A percentile compares a stretch with the other conserved stretches of the same genome.
These are phyloP conservation scores for Sarcophilus harrisii DNA, from an alignment of 2,797 vertebrate genomes.

Conservation along the genomic window DNA sequence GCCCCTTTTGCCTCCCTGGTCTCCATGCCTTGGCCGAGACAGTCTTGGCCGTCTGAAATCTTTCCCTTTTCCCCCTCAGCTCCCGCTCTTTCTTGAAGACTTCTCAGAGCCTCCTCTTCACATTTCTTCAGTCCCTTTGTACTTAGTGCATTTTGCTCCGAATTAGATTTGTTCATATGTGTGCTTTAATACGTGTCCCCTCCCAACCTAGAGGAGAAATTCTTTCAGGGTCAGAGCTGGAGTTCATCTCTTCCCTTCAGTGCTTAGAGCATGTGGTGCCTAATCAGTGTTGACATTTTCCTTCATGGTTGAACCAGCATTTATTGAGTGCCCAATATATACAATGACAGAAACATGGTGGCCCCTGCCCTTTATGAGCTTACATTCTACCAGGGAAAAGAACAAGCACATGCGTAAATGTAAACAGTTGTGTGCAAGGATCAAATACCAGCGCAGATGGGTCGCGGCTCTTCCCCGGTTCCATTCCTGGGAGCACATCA, in stretches of 20 bases:
- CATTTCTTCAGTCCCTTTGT: not conserved
- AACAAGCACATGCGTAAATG: not conserved
- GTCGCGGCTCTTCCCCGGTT: not conserved
- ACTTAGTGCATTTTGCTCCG: not conserved
- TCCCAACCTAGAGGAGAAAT: not conserved
- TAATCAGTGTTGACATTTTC: not conserved
- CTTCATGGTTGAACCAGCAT: not conserved
- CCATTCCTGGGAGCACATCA: not conserved
- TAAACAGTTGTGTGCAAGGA: not conserved
- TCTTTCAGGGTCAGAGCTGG: not conserved
- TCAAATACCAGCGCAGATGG: not conserved
- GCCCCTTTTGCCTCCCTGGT: not conserved
- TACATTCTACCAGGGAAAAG: not conserved
- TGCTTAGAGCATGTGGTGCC: not conserved
- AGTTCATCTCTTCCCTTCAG: not conserved
- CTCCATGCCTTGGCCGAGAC: not conserved
- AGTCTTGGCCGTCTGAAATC: not conserved
- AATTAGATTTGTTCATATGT: not conserved
- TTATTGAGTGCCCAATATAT: not conserved
- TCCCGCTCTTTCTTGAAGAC: not conserved
- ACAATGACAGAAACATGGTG: not conserved
- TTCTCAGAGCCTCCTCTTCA: not conserved
- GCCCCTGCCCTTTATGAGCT: not conserved
- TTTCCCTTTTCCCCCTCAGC: not conserved
- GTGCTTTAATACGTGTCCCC: not conserved